Evolutionary conservation across 1,140 invertebrate species (phyloP), one percentile per base, ranked within the genome.

Genomic region (Drosophila prosaltans): DNA sequence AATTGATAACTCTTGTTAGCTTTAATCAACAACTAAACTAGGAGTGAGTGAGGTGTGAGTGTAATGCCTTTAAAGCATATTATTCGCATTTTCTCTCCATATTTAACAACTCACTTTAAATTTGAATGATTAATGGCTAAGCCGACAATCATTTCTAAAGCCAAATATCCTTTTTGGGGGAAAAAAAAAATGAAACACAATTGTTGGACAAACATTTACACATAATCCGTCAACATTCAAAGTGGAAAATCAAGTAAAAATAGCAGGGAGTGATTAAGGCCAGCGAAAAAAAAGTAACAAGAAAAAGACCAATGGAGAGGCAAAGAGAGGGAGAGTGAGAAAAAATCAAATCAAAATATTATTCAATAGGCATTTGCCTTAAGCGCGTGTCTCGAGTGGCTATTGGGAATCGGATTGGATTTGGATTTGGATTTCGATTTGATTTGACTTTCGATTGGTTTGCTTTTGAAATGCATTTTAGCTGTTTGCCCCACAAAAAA

Each of bases 161-260:
- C 8, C 45, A 51, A 51, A 51, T 26, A 51, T 51, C 45, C 45
- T 51, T 51, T 51, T 51, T 51, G 21, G 8, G 21, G 2, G 9
- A 3, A 36, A 36, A 36, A 5, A 4, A 7, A 6, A 36, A 30
- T 3, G 6, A 36, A 36, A 51, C 3, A 65, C 65, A 78, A 71
- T 70, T 72, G 73, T 69, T 81, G 54, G 69, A 81, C 71, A 78
- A 84, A 72, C 74, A 82, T 85, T 85, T 86, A 54, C 78, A 85
- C 69, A 79, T 86, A 81, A 82, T 86, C 82, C 79, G 75, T 86
- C 82, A 86, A 51, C 45, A 51, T 4, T 21, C 73, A 86, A 88
- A 86, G 82, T 86, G 82, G 82, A 82, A 86, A 86, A 86, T 73
- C 82, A 79, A 86, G 83, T 86, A 86, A 85, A 79, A 64, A 11